Evolutionary conservation across 2,888 invertebrate genomes (phyloP).

Genomic region (Perdita meconis): DNA sequence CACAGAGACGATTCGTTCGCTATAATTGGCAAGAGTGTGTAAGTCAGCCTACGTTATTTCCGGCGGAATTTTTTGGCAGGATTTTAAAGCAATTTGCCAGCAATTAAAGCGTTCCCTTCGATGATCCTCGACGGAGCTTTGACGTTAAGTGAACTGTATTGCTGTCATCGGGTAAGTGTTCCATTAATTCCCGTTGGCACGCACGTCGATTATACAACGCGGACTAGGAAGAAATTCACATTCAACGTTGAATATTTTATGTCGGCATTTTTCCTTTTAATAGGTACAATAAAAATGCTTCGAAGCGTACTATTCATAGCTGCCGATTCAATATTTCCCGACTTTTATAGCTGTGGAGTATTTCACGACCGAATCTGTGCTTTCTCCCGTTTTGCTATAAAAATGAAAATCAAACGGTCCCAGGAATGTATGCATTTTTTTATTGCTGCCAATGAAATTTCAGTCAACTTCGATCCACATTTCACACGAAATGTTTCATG

Average conservation of each 20-base stretch:
- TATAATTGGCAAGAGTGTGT: constrained; percentile 44
- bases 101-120: constrained; percentile 52
- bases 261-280: neutral
- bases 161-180: constrained; percentile 35
- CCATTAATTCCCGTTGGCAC: constrained; percentile 30
- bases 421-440: too few relatives aligned
- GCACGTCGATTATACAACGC: constrained; percentile 5
- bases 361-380: too few relatives aligned
- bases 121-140: constrained; percentile 26
- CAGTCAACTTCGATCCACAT: too few relatives aligned
- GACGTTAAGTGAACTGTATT: constrained; percentile 22
- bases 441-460: too few relatives aligned
- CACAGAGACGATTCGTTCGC: constrained; percentile 9
- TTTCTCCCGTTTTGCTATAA: too few relatives aligned
- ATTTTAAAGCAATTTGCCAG: constrained; percentile 55
- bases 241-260: neutral
- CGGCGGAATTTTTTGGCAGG: constrained; percentile 55
- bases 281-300: neutral
- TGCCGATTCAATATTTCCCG: too few relatives aligned
- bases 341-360: too few relatives aligned
- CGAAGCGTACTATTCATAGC: too few relatives aligned
- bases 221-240: neutral
- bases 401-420: too few relatives aligned
- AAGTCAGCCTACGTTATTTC: constrained; percentile 36
- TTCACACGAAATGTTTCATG: too few relatives aligned